These are phyloP conservation scores for Murina feae DNA, from an alignment of 2,113 vertebrate genomes.

Conservation along the genomic window DNA sequence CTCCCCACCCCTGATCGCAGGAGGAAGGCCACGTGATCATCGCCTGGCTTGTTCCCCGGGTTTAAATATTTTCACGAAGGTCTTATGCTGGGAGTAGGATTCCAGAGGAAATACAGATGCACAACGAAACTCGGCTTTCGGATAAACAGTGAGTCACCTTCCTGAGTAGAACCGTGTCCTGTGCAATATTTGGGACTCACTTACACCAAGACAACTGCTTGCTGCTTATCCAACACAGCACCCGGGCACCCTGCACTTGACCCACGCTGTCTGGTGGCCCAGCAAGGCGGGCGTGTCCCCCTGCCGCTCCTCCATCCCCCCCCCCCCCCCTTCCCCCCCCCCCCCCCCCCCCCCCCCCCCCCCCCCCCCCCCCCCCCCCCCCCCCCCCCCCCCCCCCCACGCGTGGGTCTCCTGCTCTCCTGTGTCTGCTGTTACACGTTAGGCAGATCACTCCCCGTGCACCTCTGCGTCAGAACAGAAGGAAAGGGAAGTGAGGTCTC, in stretches of 20 bases:
- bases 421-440: rapidly evolving
- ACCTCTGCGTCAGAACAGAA: not conserved
- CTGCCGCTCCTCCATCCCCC: no score
- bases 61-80: no score
- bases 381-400: rapidly evolving
- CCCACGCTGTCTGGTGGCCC: not conserved
- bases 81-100: not conserved
- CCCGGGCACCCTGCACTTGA: rapidly evolving
- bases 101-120: not conserved
- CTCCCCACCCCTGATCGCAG: rapidly evolving
- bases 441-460: rapidly evolving
- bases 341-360: rapidly evolving
- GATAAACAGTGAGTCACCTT: not conserved
- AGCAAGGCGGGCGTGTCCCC: rapidly evolving
- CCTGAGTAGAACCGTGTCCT: rapidly evolving
- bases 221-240: rapidly evolving
- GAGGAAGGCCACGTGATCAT: not conserved
- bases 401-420: rapidly evolving
- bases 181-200: not conserved
- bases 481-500: not conserved
- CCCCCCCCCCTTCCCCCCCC: no score
- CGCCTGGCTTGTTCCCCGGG: not conserved
- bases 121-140: not conserved
- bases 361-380: rapidly evolving
- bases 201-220: rapidly evolving